Base-by-base conservation (phyloP, 2,888 invertebrate genomes). In the Elmis aenea region DNA sequence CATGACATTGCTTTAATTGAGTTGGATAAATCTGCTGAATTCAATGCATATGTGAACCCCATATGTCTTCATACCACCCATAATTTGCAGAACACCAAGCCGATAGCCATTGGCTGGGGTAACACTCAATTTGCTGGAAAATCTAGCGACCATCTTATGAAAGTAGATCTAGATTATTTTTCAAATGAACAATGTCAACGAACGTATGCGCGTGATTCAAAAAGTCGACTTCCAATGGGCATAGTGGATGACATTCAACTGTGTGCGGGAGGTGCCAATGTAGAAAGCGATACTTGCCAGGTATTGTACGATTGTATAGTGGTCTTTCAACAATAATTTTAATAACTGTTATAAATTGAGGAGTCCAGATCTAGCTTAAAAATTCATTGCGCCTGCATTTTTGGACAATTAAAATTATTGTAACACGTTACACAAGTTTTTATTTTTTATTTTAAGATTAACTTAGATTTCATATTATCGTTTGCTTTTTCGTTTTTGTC, bases 1-100 rank as follows among this genome's bases (percentile, higher is more conserved):
- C 62, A 74, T 42, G 73, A 74, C 31, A 69, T 73, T 21, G 73
- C 69, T 2, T 55, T 74, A 2, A 26, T 74, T 2, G 55, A 59
- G 39, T 45, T 73, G 16, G 59, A 64, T 11, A 41, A 44, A 3
- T 35, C 35, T 3, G 68, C 68, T 0, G 16, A 18, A 3, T 68
- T 70, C 38, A 48, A 63, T 26, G 38, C 42, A 12, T 54, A 50
- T 27, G 54, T 66, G n/a, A 51, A 68, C 39, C 73, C 73, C 0
- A 68, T 69, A 3, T 73, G 72, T 53, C 52, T 73, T 9, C 46
- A 55, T 13, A 38, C 49, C 1, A 35, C 35, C 2, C 18, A 26
- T 1, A 5, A 31, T 1, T 29, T 47, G 2, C 33, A 47, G 3
- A 26, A 24, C 14, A 16, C 22, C 5, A 20, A 4, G 53, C 59